A percentile compares a stretch with the other conserved stretches of the same genome.
phyloP scores from a whole-genome alignment of 92 coral and sea anemone genomes.

The Montipora capitata region DNA sequence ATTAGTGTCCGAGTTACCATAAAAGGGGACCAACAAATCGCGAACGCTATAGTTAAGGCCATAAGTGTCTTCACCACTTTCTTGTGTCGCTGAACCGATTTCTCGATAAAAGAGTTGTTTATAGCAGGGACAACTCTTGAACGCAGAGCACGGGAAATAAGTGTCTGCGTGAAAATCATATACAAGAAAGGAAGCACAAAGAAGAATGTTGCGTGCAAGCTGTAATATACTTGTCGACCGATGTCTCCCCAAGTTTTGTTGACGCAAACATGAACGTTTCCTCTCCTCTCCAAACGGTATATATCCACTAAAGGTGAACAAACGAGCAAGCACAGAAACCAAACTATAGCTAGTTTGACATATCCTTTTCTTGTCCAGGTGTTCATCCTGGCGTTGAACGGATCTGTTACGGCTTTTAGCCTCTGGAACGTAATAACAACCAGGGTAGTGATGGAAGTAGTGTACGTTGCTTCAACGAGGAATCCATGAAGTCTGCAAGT shows the following conservation, averaged over 20 bases:
- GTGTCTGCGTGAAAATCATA: too few species aligned
- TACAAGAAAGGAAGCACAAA: too few species aligned
- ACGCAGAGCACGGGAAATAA: too few species aligned
- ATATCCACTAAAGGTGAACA: constrained; percentile 53
- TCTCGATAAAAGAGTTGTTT: constrained; percentile 5
- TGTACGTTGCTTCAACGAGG: constrained; percentile 54
- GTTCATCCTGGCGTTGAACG: constrained; percentile 19
- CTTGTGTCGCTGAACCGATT: constrained; percentile 17
- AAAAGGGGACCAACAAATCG: too few species aligned
- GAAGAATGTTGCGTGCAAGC: too few species aligned
- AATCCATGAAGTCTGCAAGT: constrained; percentile 62
- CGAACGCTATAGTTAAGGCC: too few species aligned
- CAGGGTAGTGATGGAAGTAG: constrained; percentile 55
- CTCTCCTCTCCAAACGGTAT: constrained; percentile 19
- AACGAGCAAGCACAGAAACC: constrained; percentile 27
- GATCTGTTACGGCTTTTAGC: constrained; percentile 35
- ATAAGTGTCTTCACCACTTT: too few species aligned
- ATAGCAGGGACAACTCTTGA: too few species aligned
- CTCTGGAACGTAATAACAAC: constrained; percentile 37
- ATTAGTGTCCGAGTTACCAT: too few species aligned
- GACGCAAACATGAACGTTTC: constrained; percentile 11
- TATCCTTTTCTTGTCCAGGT: constrained; percentile 16
- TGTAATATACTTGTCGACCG: too few species aligned
- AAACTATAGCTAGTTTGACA: not conserved
- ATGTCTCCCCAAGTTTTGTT: constrained; percentile 51